These are phyloP conservation scores for Torymus aiolomorphi DNA, from an alignment of 2,888 invertebrate genomes.

Conservation along the genomic window DNA sequence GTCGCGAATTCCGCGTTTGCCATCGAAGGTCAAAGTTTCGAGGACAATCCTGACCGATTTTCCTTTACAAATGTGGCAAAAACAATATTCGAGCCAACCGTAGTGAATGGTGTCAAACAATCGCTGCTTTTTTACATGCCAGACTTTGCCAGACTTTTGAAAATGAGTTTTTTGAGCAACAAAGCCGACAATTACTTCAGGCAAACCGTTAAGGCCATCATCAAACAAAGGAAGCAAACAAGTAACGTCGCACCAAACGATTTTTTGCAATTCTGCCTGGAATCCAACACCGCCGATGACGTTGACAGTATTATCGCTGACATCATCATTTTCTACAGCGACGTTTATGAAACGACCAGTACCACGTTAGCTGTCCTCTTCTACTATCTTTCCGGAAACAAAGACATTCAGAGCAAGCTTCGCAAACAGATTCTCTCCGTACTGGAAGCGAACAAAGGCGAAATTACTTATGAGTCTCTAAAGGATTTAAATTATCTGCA, in stretches of 20 bases:
- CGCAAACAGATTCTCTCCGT: slow-evolving; percentile 74
- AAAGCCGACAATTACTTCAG: slow-evolving; percentile 64
- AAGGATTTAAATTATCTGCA: slow-evolving; percentile 77
- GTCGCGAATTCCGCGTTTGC: slow-evolving; percentile 65
- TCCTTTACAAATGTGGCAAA: slow-evolving; percentile 56
- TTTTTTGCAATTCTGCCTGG: slow-evolving; percentile 76
- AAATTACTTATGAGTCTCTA: slow-evolving; percentile 75
- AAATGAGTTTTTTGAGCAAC: slow-evolving; percentile 56
- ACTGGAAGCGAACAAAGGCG: slow-evolving; percentile 69
- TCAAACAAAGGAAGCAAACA: slow-evolving; percentile 63
- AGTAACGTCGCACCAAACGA: slow-evolving; percentile 70
- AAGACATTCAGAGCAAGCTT: slow-evolving; percentile 75
- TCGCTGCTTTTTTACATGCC: slow-evolving; percentile 58
- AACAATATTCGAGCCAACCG: slow-evolving; percentile 61
- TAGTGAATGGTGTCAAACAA: slow-evolving; percentile 50
- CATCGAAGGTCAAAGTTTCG: slow-evolving; percentile 65
- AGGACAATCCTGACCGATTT: slow-evolving; percentile 52
- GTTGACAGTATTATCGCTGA: slow-evolving; percentile 73
- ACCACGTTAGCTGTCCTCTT: slow-evolving; percentile 75
- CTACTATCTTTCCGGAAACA: slow-evolving; percentile 75
- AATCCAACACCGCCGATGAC: slow-evolving; percentile 65
- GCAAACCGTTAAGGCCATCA: slow-evolving; percentile 59
- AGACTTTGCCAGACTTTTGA: slow-evolving; percentile 42
- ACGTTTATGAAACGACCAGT: slow-evolving; percentile 78
- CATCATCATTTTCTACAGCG: slow-evolving; percentile 77